These are phyloP conservation scores for Luffia ferchaultella DNA, from an alignment of 2,888 invertebrate species.

Conservation along the genomic window DNA sequence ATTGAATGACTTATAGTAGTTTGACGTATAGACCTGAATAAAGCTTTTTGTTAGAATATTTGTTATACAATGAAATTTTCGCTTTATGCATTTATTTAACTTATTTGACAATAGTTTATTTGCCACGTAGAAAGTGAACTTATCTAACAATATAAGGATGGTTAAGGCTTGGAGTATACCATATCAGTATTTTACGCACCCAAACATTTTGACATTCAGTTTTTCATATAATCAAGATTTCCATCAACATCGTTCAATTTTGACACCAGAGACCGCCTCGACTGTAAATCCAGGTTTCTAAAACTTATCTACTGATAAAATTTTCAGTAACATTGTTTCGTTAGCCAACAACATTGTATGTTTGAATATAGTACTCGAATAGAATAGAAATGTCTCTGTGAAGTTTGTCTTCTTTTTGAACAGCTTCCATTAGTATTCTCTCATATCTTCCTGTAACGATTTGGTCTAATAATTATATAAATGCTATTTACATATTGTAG, in stretches of 20 bases:
- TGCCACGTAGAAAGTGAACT: background rate
- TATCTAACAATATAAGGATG: background rate
- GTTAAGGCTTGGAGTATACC: too few species aligned
- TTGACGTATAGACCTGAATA: background rate
- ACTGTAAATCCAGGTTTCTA: background rate
- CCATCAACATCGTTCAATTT: background rate
- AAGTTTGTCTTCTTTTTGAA: background rate
- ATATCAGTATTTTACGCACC: too few species aligned
- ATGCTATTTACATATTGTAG: too few species aligned
- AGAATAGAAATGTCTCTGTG: background rate
- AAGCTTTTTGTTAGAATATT: background rate
- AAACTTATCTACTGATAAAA: background rate
- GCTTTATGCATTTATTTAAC: background rate
- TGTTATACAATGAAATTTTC: background rate
- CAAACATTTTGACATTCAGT: background rate
- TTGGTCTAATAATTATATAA: too few species aligned
- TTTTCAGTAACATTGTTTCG: background rate
- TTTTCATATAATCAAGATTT: background rate
- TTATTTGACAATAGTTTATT: background rate
- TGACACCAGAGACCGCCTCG: background rate
- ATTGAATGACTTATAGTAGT: background rate
- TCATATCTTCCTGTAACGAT: background rate
- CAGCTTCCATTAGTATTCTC: background rate
- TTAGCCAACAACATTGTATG: background rate
- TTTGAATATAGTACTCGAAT: background rate